Evolutionary conservation across 1,140 invertebrate genomes (phyloP), one percentile per base, ranked within the genome.

Genomic region (Papilio aristodemus): DNA sequence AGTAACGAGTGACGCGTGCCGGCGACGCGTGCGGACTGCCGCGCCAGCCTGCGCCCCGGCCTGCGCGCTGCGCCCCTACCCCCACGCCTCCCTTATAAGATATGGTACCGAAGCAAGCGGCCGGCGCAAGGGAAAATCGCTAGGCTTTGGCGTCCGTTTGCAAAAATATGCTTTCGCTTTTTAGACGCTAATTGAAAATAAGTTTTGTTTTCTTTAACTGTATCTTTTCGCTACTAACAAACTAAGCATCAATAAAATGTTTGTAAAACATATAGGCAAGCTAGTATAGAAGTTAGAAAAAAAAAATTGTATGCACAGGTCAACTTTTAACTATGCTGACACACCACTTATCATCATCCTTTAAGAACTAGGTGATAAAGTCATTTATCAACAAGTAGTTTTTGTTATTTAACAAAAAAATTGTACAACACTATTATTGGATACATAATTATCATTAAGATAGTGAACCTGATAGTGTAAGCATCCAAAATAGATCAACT

Each of bases 31-130:
- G 77, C 69, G 75, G 69, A 88, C 86, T 88, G 80, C 27, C 27
- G 68, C 78, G 78, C 76, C 73, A 74, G 75, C 71, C 72, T 78
- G 74, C 84, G 79, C 79, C 75, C 66, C 74, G 67, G 70, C 69
- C 72, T 82, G 81, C 84, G 81, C 84, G 76, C 73, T 67, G 37
- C 68, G 68, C 72, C 69, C 81, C 78, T 79, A 78, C 78, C 78
- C 78, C 81, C 67, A 70, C 79, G 69, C 77, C 54, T 74, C 71
- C 78, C 75, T 69, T 32, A 58, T 4, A 36, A 27, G 57, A 36
- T 58, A 58, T 13, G 57, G n/a, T 32, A n/a, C 27, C 57, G 57
- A 36, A 25, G 14, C 43, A 14, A 19, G 25, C 22, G 25, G 17
- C 43, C 43, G 19, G 46, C 46, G 9, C 46, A 13, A 54, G 19